Base-by-base conservation (phyloP, 2,113 vertebrate species). In the Lophochroa leadbeateri region DNA sequence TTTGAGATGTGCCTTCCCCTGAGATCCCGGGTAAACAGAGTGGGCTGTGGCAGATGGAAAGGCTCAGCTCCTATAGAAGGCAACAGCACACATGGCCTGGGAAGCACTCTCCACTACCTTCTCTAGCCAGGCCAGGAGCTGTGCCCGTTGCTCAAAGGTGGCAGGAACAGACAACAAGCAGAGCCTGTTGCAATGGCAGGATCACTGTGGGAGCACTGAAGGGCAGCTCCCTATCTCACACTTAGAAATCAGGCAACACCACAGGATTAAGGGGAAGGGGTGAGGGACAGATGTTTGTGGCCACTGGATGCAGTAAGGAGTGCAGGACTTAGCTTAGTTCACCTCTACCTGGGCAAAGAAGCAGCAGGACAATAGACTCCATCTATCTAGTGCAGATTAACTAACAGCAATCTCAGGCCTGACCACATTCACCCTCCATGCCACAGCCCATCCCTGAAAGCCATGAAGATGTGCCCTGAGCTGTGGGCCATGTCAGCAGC, bases 341-440 rank as follows among this genome's bases (percentile, higher is more conserved):
- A 76, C 8, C 33, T 65, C 13, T 46, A 60, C 10, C 24, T 20
- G 24, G 3, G n/a, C 25, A 60, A 44, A 24, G 21, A 83, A 93
- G 25, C 53, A 78, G 23, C 11, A 58, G 8, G 27, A 18, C 37
- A 77, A 50, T 0, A 0, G 46, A 61, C 11, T 68, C 10, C 25
- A 68, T 23, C 12, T 39, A 78, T 25, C 11, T 49, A 44, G 13
- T 17, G 33, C 33, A 80, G 19, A 80, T 11, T 24, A 15, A 46
- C 1, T 5, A 57, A 1, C 0, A 7, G 25, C 17, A 52, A 52
- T 10, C 20, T 82, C 35, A 55, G 15, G 50, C 17, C 14, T 0
- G 0, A 10, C 12, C 0, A 3, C 39, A 47, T 69, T 61, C 44
- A 44, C 11, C 17, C 21, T 52, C 41, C 24, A 4, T 24, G 20